Percentiles rank a stretch among this genome's conserved stretches.
phyloP scores from a whole-genome alignment of 2,797 vertebrate genomes.

The Geotrypetes seraphini region DNA sequence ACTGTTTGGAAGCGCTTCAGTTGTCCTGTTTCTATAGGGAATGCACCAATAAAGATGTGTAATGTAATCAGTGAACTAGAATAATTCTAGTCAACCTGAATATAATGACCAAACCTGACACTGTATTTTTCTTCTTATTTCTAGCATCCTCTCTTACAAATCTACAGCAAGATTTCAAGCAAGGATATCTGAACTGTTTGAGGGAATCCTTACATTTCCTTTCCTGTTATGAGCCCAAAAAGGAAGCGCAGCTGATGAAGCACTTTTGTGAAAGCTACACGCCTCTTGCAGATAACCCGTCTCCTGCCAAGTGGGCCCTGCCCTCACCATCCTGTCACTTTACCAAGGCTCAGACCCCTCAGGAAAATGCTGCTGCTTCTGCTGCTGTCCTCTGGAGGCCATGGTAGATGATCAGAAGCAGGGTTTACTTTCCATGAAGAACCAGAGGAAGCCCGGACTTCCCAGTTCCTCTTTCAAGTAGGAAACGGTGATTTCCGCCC shows the following conservation, averaged over 20 bases:
- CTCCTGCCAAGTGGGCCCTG: background rate
- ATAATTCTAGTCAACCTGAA: too few species aligned
- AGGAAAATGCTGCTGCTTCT: conserved; percentile 11
- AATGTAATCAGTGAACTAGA: too few species aligned
- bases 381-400: conserved; percentile 67
- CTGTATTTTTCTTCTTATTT: background rate
- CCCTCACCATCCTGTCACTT: background rate
- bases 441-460: conserved; percentile 18
- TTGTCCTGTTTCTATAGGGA: too few species aligned
- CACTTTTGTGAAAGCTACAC: conserved; percentile 57
- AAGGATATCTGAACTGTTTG: conserved; percentile 66
- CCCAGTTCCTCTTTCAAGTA: conserved; percentile 27
- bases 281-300: background rate
- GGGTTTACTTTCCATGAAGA: background rate
- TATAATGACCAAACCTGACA: too few species aligned
- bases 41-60: too few species aligned
- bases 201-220: conserved; percentile 69
- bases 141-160: conserved; percentile 6
- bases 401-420: conserved; percentile 48
- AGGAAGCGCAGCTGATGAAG: conserved; percentile 52
- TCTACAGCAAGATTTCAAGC: conserved; percentile 31
- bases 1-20: too few species aligned
- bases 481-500: conserved; percentile 32
- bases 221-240: conserved; percentile 57
- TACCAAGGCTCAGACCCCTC: conserved; percentile 15